Conservation (phyloP, 2,797 vertebrate species). For the Brachyalestes nurse region DNA sequence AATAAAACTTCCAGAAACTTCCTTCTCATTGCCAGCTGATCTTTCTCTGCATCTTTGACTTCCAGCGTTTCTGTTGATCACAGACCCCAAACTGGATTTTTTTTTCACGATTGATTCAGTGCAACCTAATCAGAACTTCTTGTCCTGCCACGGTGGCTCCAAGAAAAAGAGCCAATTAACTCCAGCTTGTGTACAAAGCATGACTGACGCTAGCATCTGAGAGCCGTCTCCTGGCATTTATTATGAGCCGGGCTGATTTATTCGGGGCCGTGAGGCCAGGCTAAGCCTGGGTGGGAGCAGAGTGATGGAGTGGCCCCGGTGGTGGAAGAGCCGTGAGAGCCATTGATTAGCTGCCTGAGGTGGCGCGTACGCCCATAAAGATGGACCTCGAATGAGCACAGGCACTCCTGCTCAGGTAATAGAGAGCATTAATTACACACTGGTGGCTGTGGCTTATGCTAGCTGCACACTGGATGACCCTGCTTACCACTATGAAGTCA, state of each 20-base stretch:
- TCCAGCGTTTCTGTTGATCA: background rate
- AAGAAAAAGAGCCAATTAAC: slow-evolving; percentile 54
- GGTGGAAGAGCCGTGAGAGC: slow-evolving; percentile 39
- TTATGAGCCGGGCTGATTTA: slow-evolving; percentile 63
- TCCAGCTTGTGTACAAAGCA: slow-evolving; percentile 24
- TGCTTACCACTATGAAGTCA: background rate
- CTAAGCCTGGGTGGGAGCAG: background rate
- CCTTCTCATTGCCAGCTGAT: no score
- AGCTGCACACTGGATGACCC: background rate
- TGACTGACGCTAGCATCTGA: slow-evolving; percentile 29
- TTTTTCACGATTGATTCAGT: slow-evolving; percentile 36
- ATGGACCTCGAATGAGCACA: slow-evolving; percentile 65
- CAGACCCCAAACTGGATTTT: slow-evolving; percentile 17
- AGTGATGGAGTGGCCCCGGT: slow-evolving; percentile 37
- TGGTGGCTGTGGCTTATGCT: slow-evolving; percentile 31
- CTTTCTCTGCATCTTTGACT: no score
- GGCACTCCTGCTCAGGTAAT: slow-evolving; percentile 58
- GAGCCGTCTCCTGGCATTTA: slow-evolving; percentile 59
- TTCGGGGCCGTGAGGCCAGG: slow-evolving; percentile 24
- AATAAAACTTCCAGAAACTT: no score
- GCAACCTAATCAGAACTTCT: slow-evolving; percentile 46
- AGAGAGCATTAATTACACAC: slow-evolving; percentile 63
- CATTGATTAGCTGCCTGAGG: slow-evolving; percentile 62
- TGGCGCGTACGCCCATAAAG: slow-evolving; percentile 52
- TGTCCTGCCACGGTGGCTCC: slow-evolving; percentile 19